phyloP scores from a whole-genome alignment of 2,888 invertebrate genomes.

The Lucinisca nassula region DNA sequence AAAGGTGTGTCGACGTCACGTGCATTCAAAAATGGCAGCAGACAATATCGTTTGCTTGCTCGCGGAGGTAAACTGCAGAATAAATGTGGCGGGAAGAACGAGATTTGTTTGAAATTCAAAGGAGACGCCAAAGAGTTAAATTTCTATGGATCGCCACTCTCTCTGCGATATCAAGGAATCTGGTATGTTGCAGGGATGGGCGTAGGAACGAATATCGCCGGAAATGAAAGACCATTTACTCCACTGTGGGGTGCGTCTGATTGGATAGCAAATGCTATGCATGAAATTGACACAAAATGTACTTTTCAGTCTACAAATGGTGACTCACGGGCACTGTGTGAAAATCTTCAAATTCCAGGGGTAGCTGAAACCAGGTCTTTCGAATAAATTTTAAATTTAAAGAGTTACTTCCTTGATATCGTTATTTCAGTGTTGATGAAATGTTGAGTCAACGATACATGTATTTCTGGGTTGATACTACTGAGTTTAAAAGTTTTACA shows the following conservation, averaged over 20 bases:
- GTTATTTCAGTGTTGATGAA: too few species aligned
- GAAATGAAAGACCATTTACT: conserved; percentile 57
- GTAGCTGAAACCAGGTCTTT: not conserved
- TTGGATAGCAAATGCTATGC: conserved; percentile 73
- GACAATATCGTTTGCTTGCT: conserved; percentile 45
- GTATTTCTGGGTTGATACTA: too few species aligned
- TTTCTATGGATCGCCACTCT: conserved; percentile 71
- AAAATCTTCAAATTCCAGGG: conserved; percentile 29
- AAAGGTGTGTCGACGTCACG: conserved; percentile 57
- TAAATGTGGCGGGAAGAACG: conserved; percentile 54
- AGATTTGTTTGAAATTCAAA: conserved; percentile 67
- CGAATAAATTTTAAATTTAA: not conserved
- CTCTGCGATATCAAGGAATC: conserved; percentile 67
- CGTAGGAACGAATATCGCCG: conserved; percentile 23
- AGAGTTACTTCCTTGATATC: too few species aligned
- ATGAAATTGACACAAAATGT: conserved; percentile 72
- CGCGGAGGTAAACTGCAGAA: conserved; percentile 60
- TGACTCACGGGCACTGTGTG: conserved; percentile 29
- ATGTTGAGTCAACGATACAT: too few species aligned
- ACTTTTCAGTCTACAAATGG: conserved; percentile 49
- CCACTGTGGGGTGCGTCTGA: conserved; percentile 70
- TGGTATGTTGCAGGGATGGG: conserved; percentile 73
- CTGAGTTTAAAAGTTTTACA: too few species aligned
- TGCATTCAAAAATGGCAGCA: conserved; percentile 14
- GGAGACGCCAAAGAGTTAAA: conserved; percentile 35